phyloP scores from a whole-genome alignment of 2,888 invertebrate species.

The Melanchra persicariae region DNA sequence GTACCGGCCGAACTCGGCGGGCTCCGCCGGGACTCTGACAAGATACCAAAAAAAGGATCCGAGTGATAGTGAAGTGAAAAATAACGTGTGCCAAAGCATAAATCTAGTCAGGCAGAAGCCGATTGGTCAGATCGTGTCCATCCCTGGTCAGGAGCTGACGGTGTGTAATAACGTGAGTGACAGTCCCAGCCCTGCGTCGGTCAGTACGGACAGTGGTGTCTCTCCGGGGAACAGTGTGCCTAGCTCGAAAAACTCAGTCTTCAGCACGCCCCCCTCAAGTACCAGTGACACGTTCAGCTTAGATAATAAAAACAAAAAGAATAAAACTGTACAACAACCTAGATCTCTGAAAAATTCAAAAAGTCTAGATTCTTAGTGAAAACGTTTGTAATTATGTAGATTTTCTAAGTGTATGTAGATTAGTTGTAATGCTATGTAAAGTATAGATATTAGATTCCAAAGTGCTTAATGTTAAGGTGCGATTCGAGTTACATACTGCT shows the following conservation, averaged over 20 bases:
- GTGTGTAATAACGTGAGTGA: constrained; percentile 86
- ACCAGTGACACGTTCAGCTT: constrained; percentile 75
- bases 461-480: constrained; percentile 78
- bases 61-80: constrained; percentile 79
- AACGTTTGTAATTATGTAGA: constrained; percentile 89
- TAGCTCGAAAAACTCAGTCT: constrained; percentile 83
- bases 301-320: constrained; percentile 83
- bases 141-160: constrained; percentile 86
- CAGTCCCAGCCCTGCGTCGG: constrained; percentile 86
- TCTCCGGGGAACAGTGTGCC: constrained; percentile 86
- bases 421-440: constrained; percentile 79
- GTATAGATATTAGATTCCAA: constrained; percentile 84
- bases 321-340: constrained; percentile 77
- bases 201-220: constrained; percentile 87
- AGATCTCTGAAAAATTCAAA: constrained; percentile 88
- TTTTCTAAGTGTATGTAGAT: constrained; percentile 90
- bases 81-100: constrained; percentile 89
- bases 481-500: constrained; percentile 43
- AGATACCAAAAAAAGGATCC: constrained; percentile 86
- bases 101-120: constrained; percentile 89
- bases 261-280: constrained; percentile 76
- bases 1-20: constrained; percentile 87
- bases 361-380: constrained; percentile 88
- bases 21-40: constrained; percentile 87
- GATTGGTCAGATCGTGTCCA: constrained; percentile 87